These are phyloP conservation scores for Myopa testacea DNA, from an alignment of 2,888 invertebrate genomes.

Conservation along the genomic window DNA sequence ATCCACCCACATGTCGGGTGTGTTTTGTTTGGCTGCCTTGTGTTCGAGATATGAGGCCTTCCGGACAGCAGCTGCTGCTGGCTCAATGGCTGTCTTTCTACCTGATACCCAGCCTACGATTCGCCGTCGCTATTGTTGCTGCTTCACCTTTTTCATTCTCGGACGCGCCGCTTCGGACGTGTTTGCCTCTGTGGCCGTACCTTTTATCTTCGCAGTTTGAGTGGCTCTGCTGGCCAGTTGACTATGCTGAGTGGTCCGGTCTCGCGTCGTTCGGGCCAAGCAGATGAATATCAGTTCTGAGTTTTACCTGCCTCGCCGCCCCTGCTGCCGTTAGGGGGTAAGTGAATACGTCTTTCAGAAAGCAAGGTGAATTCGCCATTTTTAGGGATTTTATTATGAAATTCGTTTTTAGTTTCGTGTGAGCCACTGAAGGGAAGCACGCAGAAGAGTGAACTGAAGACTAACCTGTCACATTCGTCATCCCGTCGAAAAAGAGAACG, in stretches of 20 bases:
- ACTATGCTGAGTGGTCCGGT: conserved; percentile 6
- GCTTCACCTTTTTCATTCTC: background rate
- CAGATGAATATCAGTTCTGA: conserved; percentile 6
- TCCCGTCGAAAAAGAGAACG: too few relatives aligned
- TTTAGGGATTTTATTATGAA: conserved; percentile 14
- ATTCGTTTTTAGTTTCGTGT: background rate
- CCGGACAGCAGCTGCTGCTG: conserved; percentile 1
- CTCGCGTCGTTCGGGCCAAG: background rate
- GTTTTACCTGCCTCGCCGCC: conserved; percentile 26
- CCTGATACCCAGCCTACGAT: conserved; percentile 7
- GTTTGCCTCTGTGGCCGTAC: background rate
- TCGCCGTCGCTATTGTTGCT: background rate
- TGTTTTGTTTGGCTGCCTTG: conserved; percentile 23
- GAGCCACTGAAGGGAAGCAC: too few relatives aligned
- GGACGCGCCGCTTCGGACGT: background rate
- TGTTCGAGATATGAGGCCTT: background rate
- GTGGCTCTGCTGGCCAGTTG: conserved; percentile 24
- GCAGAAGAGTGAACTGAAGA: too few relatives aligned
- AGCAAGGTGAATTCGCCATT: conserved; percentile 32
- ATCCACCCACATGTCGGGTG: conserved; percentile 36
- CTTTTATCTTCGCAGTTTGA: conserved; percentile 7
- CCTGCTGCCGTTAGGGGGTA: background rate
- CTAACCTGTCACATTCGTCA: too few relatives aligned
- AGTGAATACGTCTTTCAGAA: background rate
- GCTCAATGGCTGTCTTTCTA: conserved; percentile 15